Base-by-base conservation (phyloP, 2,888 invertebrate genomes). In the Amiota minor region DNA sequence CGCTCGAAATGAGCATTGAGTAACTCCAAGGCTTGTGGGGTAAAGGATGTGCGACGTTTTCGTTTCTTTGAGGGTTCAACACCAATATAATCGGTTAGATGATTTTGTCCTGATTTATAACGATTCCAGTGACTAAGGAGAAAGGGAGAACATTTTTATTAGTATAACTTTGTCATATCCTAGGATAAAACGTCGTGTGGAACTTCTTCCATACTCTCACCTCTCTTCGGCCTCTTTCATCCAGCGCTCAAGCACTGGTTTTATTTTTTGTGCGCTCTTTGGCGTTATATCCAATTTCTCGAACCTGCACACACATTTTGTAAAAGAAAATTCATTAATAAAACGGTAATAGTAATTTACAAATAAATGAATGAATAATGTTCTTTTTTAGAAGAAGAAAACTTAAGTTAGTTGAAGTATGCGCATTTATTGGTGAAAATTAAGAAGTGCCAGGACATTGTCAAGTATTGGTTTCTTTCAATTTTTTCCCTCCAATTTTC, bases 261-360 rank as follows among this genome's bases (percentile, higher is more conserved):
- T 98, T 90, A 98, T 98, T 93, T 98, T 98, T 92, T 98, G 97
- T 88, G 98, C 98, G 93, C 98, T 98, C 92, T 98, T 98, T 89
- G 98, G 98, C 88, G 98, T 98, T 88, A 98, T 98, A 92, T 98
- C 98, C 92, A 98, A 93, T 92, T 98, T 98, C 92, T 98, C 98
- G 93, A 98, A 98, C 95, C 97, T 97, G 91, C 67, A 68, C 65
- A 49, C 69, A 62, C 59, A 70, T 73, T 71, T 45, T 49, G 0
- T 53, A 53, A 14, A 65, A 67, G 59, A 23, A 45, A 4, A 72
- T 59, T 53, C 53, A 65, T 64, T 16, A 53, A 73, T 46, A 49
- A 2, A 61, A 61, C 64, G 70, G 50, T n/a, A 61, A 55, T n/a
- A 14, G 2, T 53, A 3, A 35, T 35, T 49, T 16, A 49, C 16